Conservation (phyloP, 2,888 invertebrate genomes). For the Eudasyphora cyanicolor region DNA sequence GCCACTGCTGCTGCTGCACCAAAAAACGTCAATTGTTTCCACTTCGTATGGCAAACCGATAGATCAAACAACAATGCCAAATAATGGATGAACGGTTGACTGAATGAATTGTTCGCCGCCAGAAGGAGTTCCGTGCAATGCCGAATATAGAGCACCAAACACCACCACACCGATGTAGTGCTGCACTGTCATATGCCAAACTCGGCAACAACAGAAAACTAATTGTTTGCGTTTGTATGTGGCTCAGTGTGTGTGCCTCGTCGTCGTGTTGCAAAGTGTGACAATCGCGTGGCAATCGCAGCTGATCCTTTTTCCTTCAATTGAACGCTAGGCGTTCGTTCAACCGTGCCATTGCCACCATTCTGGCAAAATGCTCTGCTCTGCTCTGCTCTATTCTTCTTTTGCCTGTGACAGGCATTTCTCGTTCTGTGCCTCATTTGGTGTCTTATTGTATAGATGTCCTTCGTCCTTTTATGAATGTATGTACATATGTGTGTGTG, state of each 20-base stretch:
- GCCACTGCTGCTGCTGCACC: conserved; percentile 1
- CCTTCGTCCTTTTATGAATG: background rate
- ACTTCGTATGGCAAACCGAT: conserved; percentile 41
- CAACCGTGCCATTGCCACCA: conserved; percentile 23
- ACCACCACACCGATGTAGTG: background rate
- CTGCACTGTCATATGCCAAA: background rate
- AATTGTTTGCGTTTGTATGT: conserved; percentile 40
- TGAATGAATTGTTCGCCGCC: background rate
- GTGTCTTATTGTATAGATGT: conserved; percentile 28
- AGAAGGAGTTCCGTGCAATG: background rate
- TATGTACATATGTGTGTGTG: background rate
- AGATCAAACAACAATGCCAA: conserved; percentile 43
- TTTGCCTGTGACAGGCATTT: conserved; percentile 2
- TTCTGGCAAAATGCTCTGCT: no score
- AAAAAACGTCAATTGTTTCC: conserved; percentile 50
- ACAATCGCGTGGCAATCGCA: conserved; percentile 70
- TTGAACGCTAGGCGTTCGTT: conserved; percentile 1
- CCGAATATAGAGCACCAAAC: conserved; percentile 17
- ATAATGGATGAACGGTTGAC: conserved; percentile 27
- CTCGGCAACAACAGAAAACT: conserved; percentile 3
- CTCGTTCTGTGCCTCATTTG: background rate
- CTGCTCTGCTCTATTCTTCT: conserved; percentile 20
- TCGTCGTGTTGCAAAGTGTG: conserved; percentile 66
- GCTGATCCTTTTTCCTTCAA: conserved; percentile 55
- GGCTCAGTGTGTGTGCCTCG: conserved; percentile 35